Evolutionary conservation across 2,888 invertebrate species (phyloP), one percentile per base, ranked within the genome.

Genomic region (Drosophila histrio): DNA sequence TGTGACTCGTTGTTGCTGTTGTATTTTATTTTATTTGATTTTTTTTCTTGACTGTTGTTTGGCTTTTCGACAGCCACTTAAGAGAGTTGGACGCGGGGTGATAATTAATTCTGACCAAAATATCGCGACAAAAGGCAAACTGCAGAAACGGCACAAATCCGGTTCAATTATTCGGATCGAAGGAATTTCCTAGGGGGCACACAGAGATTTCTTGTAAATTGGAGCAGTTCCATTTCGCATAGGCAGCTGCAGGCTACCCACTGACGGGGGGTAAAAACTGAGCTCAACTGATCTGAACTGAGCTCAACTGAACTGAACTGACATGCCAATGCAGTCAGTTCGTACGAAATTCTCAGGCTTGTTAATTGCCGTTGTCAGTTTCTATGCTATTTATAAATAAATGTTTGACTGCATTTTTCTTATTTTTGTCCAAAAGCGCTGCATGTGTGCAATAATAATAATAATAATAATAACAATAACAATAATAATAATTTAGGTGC

Each of bases 291-390:
- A 46, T 39, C 39, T 44, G 22, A 54, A 17, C 36, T 46, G 21
- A 56, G 34, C 47, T 26, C 41, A 44, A 22, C 43, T 43, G 21
- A 50, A 22, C 36, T 38, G 43, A 57, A 47, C 57, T 68, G 67
- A 71, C 71, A 76, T 79, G 64, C 74, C 80, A 82, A 82, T 72
- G 69, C 71, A 54, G 50, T 43, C 50, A 28, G 41, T 58, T 11
- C 62, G 63, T 50, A 64, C 52, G 63, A 49, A 84, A 82, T 81
- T 82, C 84, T 78, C 65, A 81, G 79, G 82, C 81, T 79, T 78
- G 81, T 82, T 82, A 84, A 82, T 81, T 82, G 81, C 81, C 72
- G 70, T 82, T 82, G 82, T 82, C 82, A 78, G 81, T 78, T 80
- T 78, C 53, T 67, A 59, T 62, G 78, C 83, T 81, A 80, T 83